A percentile compares a stretch with the other conserved stretches of the same genome.
Evolutionary conservation across 2,797 vertebrate genomes (phyloP).

Genomic region (Myoxocephalus aenaeus): DNA sequence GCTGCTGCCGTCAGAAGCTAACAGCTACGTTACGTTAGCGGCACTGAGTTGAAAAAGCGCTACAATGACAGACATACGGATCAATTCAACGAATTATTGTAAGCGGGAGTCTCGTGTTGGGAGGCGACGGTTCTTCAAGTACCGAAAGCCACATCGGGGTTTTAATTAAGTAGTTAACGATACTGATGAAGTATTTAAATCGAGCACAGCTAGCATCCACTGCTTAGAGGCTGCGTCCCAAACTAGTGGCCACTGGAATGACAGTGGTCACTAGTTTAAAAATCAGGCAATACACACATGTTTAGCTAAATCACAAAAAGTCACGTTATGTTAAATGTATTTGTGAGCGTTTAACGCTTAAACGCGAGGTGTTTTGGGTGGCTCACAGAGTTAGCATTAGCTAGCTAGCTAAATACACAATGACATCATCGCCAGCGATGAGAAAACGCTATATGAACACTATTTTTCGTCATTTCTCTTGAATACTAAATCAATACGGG

Average conservation of each 20-base stretch:
- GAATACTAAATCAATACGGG: fast-evolving
- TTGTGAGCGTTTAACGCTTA: background rate
- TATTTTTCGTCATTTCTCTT: background rate
- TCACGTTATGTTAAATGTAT: fast-evolving
- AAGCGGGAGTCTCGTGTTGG: fast-evolving
- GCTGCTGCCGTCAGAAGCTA: slow-evolving; percentile 16
- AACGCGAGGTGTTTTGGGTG: slow-evolving; percentile 23
- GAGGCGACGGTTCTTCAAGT: fast-evolving
- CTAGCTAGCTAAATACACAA: slow-evolving; percentile 49
- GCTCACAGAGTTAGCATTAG: slow-evolving; percentile 18
- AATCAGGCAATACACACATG: background rate
- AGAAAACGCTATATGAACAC: background rate
- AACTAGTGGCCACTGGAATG: background rate
- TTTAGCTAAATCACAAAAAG: fast-evolving
- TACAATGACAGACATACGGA: background rate
- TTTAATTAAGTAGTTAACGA: fast-evolving
- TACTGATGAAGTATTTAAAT: background rate
- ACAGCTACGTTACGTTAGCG: background rate
- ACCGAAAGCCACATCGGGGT: fast-evolving
- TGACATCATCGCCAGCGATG: slow-evolving; percentile 68
- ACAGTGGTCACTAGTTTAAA: fast-evolving
- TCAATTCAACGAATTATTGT: fast-evolving
- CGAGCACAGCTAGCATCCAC: slow-evolving; percentile 20
- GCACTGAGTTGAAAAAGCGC: slow-evolving; percentile 7
- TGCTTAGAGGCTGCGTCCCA: slow-evolving; percentile 31